phyloP scores from a whole-genome alignment of 1,140 invertebrate species.

The Drosophila erecta region DNA sequence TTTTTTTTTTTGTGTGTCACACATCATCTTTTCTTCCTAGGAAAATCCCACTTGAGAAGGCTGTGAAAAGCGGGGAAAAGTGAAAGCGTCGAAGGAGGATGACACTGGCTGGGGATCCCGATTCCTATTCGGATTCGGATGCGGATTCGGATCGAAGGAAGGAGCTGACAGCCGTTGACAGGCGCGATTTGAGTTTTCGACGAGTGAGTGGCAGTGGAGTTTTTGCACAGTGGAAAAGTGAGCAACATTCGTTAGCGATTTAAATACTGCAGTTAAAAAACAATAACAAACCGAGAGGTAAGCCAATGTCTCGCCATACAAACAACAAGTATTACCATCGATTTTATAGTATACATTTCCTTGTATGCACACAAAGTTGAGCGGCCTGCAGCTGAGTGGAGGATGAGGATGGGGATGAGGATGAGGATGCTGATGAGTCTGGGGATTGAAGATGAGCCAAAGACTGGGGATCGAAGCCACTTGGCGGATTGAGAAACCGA shows the following conservation, averaged over 20 bases:
- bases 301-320: no score
- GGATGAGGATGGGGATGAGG: conserved; percentile 14
- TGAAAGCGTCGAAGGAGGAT: conserved; percentile 60
- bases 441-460: conserved; percentile 15
- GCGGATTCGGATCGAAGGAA: conserved; percentile 21
- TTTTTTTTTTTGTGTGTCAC: conserved; percentile 32
- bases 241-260: neutral
- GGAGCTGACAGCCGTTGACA: conserved; percentile 52
- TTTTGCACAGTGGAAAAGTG: neutral
- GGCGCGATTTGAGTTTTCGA: conserved; percentile 29
- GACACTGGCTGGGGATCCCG: neutral
- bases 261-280: neutral
- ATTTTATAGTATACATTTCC: neutral
- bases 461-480: conserved; percentile 31
- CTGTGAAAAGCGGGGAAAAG: conserved; percentile 58
- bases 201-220: conserved; percentile 16
- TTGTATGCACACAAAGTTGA: conserved; percentile 2
- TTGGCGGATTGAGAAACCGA: conserved; percentile 27
- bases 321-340: neutral
- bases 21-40: conserved; percentile 58
- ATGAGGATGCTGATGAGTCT: conserved; percentile 22
- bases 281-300: neutral
- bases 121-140: no score
- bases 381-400: conserved; percentile 2
- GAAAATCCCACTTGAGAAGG: conserved; percentile 74